A percentile compares a stretch with the other conserved stretches of the same genome.
These are phyloP conservation scores for Bimastos eiseni DNA, from an alignment of 2,888 invertebrate genomes.

Conservation along the genomic window DNA sequence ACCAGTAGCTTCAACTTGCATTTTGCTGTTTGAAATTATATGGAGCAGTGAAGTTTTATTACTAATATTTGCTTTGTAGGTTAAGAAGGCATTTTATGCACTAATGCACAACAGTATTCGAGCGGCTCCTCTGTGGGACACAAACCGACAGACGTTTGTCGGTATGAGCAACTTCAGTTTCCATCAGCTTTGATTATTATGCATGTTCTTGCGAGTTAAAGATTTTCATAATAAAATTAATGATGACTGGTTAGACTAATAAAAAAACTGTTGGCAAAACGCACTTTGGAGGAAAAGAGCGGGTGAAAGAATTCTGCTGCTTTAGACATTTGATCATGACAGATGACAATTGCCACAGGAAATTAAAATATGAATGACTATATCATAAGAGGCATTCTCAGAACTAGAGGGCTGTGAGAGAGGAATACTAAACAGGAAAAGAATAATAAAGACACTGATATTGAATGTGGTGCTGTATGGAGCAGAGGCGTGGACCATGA, in stretches of 20 bases:
- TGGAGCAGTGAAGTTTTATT: background rate
- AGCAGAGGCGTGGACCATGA: too few species aligned
- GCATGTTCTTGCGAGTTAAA: background rate
- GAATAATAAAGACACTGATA: too few species aligned
- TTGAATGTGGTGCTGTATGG: too few species aligned
- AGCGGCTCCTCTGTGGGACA: conserved; percentile 97
- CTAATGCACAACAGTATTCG: conserved; percentile 97
- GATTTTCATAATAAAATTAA: too few species aligned
- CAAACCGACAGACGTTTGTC: conserved; percentile 84
- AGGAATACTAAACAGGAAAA: too few species aligned
- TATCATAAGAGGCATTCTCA: too few species aligned
- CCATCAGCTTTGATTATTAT: background rate
- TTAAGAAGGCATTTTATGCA: conserved; percentile 85
- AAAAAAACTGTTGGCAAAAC: background rate
- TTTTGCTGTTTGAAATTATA: background rate
- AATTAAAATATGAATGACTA: too few species aligned
- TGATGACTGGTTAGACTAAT: background rate
- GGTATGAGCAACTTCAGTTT: conserved; percentile 65
- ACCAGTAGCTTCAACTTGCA: background rate
- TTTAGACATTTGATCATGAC: too few species aligned
- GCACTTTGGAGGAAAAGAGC: too few species aligned
- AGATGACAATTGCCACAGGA: too few species aligned
- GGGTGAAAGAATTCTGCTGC: too few species aligned
- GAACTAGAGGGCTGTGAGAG: too few species aligned
- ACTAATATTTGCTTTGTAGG: conserved; percentile 62